Evolutionary conservation across 2,797 vertebrate genomes (phyloP), one percentile per base, ranked within the genome.

Genomic region (Percopsis omiscomaycus): DNA sequence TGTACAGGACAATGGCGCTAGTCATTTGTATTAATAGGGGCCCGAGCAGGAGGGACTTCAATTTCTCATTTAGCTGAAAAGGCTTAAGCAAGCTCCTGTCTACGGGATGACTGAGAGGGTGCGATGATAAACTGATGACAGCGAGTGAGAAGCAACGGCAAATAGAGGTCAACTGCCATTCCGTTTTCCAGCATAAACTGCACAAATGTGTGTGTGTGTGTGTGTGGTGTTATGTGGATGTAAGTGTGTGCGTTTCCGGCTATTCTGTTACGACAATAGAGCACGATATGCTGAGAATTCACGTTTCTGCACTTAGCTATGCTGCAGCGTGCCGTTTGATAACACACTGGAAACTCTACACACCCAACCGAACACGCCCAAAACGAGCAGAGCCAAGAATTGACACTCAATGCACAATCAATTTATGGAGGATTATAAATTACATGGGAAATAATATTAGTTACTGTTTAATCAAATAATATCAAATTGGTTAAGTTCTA

Each of bases 191-290:
- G 67, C 52, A 57, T 60, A 49, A 42, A 16, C 16, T 61, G 54
- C 51, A 30, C 46, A 27, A 2, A 4, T 22, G n/a, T 50, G 46
- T 61, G 50, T 64, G 42, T 61, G 10, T 56, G 57, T 55, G 53
- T 54, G 29, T 48, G 66, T 65, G 57, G 77, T 73, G 76, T 22
- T 1, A 1, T 22, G 22, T 22, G 22, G 22, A 22, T 22, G 22
- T 22, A 22, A 22, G 22, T 46, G 63, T 61, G 71, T 77, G 74
- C 71, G 78, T 83, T 79, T 85, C 81, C 75, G 85, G 85, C 64
- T 78, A 47, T 69, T 81, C 78, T 69, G 73, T 6, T 37, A 37
- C 22, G 1, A 22, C 22, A 22, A 22, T 22, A 22, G 22, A 22
- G 22, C 22, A 22, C 1, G 22, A 22, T 22, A 22, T 22, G 22